phyloP scores from a whole-genome alignment of 30 jellyfish, hydroid and myxozoan genomes.

The Cassiopea xamachana region DNA sequence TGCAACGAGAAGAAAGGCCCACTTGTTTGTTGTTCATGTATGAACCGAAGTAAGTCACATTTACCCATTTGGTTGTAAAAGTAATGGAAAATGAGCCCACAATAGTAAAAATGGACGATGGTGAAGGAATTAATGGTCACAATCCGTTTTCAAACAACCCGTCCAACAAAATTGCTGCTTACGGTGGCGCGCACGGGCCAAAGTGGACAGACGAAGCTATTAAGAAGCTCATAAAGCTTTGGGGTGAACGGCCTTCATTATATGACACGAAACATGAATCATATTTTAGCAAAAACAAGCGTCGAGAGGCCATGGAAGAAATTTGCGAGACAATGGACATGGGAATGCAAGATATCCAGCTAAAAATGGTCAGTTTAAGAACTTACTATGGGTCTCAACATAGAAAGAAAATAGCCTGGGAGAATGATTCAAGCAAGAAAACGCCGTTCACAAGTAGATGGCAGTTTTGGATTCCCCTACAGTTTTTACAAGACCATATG shows the following conservation, averaged over 20 bases:
- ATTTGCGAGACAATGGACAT: slow-evolving; percentile 61
- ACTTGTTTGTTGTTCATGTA: neutral
- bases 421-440: slow-evolving; percentile 29
- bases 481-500: slow-evolving; percentile 71
- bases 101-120: neutral
- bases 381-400: slow-evolving; percentile 87
- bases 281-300: slow-evolving; percentile 68
- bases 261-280: slow-evolving; percentile 74
- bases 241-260: slow-evolving; percentile 80
- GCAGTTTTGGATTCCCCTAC: slow-evolving; percentile 78
- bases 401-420: slow-evolving; percentile 75
- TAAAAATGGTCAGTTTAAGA: slow-evolving; percentile 84
- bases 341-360: slow-evolving; percentile 67
- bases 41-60: neutral
- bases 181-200: slow-evolving; percentile 30
- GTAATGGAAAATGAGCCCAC: slow-evolving; percentile 1
- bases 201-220: slow-evolving; percentile 82
- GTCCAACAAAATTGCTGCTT: neutral
- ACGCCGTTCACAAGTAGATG: slow-evolving; percentile 72
- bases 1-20: neutral
- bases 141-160: slow-evolving; percentile 2
- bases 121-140: neutral
- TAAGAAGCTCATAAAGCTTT: slow-evolving; percentile 55
- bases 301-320: slow-evolving; percentile 76
- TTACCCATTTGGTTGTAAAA: neutral